Conservation (phyloP, 2,888 invertebrate genomes). For the Saturnia pavonia region DNA sequence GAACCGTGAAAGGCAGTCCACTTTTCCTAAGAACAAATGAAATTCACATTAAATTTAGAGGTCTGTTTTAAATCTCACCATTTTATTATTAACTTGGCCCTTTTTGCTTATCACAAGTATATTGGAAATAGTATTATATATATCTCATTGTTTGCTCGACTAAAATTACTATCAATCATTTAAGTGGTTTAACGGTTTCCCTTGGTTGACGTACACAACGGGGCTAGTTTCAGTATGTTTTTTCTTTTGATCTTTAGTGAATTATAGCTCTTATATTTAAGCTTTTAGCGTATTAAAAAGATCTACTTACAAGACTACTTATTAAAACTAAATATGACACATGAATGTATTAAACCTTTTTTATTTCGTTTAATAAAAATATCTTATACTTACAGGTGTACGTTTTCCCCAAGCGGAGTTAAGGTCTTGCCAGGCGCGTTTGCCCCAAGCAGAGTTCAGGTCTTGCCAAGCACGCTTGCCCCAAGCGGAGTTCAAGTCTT, state of each 20-base stretch:
- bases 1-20: slow-evolving; percentile 86
- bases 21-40: slow-evolving; percentile 71
- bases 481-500: slow-evolving; percentile 81
- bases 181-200: neutral
- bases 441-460: slow-evolving; percentile 79
- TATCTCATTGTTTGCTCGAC: neutral
- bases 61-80: neutral
- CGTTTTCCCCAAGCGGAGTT: slow-evolving; percentile 77
- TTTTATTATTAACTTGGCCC: neutral
- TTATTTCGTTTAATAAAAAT: neutral
- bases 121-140: neutral
- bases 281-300: too few species aligned
- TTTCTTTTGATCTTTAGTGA: neutral
- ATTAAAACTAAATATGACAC: neutral
- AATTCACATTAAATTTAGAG: neutral
- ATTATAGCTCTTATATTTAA: neutral
- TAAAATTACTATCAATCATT: neutral
- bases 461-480: slow-evolving; percentile 84
- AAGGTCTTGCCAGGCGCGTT: slow-evolving; percentile 82
- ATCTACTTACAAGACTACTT: neutral
- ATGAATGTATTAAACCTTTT: neutral
- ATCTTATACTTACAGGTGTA: slow-evolving; percentile 58
- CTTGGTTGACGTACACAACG: neutral
- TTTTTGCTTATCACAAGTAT: neutral
- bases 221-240: neutral